Evolutionary conservation across 2,113 vertebrate species (phyloP).

Genomic region (Pithys albifrons): DNA sequence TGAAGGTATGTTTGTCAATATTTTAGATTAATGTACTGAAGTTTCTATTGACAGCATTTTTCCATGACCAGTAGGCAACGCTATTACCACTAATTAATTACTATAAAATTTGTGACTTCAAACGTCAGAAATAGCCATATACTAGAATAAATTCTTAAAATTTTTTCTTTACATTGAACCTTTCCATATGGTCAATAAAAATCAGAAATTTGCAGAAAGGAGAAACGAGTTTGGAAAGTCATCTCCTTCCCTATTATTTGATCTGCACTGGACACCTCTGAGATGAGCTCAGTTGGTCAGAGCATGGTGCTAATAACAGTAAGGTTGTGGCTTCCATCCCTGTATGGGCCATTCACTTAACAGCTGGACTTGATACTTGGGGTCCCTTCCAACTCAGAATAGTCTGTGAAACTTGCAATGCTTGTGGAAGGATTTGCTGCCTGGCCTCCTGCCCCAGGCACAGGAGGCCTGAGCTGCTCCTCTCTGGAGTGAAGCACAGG

Average conservation of each 20-base stretch:
- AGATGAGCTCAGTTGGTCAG: neutral
- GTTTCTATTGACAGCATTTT: neutral
- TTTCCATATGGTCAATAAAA: neutral
- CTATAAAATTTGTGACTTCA: neutral
- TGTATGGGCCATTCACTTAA: neutral
- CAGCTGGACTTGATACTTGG: neutral
- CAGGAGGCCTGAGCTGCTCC: neutral
- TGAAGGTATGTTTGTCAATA: neutral
- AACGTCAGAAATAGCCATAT: neutral
- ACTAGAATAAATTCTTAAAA: neutral
- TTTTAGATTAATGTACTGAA: neutral
- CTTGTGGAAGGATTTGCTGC: neutral
- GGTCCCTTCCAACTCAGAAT: neutral
- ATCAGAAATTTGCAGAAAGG: neutral
- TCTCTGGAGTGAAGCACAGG: neutral
- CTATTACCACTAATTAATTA: neutral
- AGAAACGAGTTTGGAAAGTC: neutral
- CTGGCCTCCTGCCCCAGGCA: neutral
- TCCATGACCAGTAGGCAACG: neutral
- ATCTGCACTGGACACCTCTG: neutral
- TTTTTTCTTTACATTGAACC: neutral
- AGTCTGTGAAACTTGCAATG: neutral
- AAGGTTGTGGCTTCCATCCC: neutral
- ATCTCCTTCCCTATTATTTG: neutral
- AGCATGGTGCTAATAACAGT: neutral